phyloP scores from a whole-genome alignment of 2,797 vertebrate genomes.

The Pelobates cultripes region DNA sequence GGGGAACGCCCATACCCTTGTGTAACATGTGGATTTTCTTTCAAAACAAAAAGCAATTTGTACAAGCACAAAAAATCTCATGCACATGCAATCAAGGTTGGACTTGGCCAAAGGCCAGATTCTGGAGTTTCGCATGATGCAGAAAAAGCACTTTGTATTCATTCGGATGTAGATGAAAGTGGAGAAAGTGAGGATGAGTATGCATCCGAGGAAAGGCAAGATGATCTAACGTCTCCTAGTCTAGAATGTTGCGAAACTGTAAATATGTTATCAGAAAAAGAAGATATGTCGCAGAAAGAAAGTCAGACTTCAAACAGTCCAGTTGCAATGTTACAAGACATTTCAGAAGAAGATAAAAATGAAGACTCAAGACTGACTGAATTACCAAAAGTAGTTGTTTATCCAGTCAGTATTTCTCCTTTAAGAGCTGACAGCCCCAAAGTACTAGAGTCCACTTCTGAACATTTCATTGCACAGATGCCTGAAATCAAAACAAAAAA shows the following conservation, averaged over 20 bases:
- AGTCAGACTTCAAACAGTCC: constrained; percentile 70
- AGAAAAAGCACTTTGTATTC: constrained; percentile 85
- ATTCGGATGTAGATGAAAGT: constrained; percentile 92
- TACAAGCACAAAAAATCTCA: constrained; percentile 99
- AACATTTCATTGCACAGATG: constrained; percentile 79
- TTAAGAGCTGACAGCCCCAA: constrained; percentile 86
- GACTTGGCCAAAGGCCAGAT: constrained; percentile 87
- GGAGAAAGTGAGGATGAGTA: constrained; percentile 95
- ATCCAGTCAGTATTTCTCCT: constrained; percentile 87
- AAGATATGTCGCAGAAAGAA: constrained; percentile 68
- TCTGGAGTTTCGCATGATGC: constrained; percentile 90
- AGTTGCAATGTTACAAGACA: constrained; percentile 73
- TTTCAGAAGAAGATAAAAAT: constrained; percentile 67
- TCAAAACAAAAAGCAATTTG: constrained; percentile 99
- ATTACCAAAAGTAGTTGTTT: constrained; percentile 93
- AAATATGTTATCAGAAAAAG: constrained; percentile 75
- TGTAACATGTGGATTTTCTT: constrained; percentile 95
- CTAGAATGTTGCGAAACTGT: constrained; percentile 77
- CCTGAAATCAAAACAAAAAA: constrained; percentile 81
- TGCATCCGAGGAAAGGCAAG: constrained; percentile 78
- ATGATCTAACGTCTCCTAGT: constrained; percentile 70
- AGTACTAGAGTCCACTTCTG: constrained; percentile 78
- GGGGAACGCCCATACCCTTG: constrained; percentile 97
- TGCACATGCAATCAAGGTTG: constrained; percentile 94
- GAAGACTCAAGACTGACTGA: constrained; percentile 80